Percentiles rank a stretch among this genome's conserved stretches.
phyloP scores from a whole-genome alignment of 35 echinoderm and acorn worm genomes.

The Strongylocentrotus purpuratus region DNA sequence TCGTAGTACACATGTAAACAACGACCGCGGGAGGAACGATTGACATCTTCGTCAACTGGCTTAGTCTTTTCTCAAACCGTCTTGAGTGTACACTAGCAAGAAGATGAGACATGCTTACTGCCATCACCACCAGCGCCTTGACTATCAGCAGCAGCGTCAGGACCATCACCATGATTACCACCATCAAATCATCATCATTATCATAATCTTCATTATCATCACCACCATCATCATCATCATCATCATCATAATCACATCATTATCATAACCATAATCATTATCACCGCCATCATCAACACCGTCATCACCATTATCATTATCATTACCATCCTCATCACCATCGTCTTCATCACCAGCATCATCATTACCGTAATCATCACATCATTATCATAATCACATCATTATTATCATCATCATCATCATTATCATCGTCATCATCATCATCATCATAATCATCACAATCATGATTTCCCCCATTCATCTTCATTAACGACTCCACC shows the following conservation, averaged over 20 bases:
- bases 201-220: neutral
- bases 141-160: neutral
- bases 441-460: too few relatives aligned
- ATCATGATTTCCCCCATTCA: too few relatives aligned
- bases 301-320: neutral
- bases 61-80: neutral
- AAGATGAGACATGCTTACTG: neutral
- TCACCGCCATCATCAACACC: neutral
- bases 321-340: neutral
- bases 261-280: neutral
- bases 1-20: conserved; percentile 5
- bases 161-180: neutral
- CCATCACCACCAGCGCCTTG: neutral
- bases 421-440: neutral
- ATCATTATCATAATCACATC: neutral
- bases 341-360: neutral
- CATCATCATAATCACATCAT: neutral
- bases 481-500: too few relatives aligned
- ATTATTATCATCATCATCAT: neutral
- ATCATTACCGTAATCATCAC: too few relatives aligned
- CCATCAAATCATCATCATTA: neutral
- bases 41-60: neutral
- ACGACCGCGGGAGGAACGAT: too few relatives aligned
- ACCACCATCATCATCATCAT: neutral
- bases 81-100: neutral